Base-by-base conservation (phyloP, 1,140 invertebrate species). In the Pentalonia nigronervosa region DNA sequence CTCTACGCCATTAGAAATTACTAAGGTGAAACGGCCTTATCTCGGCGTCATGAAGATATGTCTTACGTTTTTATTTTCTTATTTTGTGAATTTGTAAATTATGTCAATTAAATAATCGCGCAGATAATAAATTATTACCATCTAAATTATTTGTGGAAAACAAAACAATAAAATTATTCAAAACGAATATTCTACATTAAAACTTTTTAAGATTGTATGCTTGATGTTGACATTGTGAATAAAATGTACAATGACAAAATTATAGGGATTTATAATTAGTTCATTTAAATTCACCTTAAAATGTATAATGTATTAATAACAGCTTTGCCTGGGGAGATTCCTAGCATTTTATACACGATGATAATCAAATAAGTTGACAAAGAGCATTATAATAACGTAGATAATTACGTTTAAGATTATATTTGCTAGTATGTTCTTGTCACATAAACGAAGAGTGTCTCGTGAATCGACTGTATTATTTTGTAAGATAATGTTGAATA, bases 281-380 rank as follows among this genome's bases (percentile, higher is more conserved):
- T 90, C 89, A 45, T 90, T 90, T 67, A 90, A 60, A 90, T 67
- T 90, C 89, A 90, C 53, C 36, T 67, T 45, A 60, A 90, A 90
- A 90, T 90, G 36, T n/a, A 90, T 90, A 30, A 67, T 67, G 53
- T 67, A 67, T 90, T 90, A 90, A 90, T 90, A 90, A 90, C 53
- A 90, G 23, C 45, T 45, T 67, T n/a, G 53, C 89, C 25, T 21
- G 89, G 36, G 36, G 53, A 45, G 53, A 67, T 90, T 36, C 56
- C 21, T 67, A 25, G 23, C 67, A 67, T 90, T 67, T 90, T 56
- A 45, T 90, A 90, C 34, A 60, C 30, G 21, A 50, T 34, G 47
- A 41, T 90, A 89, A 60, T 90, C 87, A 89, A 89, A 50, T n/a
- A 36, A 89, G 23, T 50, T 34, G n/a, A 53, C 48, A 89, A 89